phyloP scores from a whole-genome alignment of 2,113 vertebrate genomes.

The Ciconia maguari region DNA sequence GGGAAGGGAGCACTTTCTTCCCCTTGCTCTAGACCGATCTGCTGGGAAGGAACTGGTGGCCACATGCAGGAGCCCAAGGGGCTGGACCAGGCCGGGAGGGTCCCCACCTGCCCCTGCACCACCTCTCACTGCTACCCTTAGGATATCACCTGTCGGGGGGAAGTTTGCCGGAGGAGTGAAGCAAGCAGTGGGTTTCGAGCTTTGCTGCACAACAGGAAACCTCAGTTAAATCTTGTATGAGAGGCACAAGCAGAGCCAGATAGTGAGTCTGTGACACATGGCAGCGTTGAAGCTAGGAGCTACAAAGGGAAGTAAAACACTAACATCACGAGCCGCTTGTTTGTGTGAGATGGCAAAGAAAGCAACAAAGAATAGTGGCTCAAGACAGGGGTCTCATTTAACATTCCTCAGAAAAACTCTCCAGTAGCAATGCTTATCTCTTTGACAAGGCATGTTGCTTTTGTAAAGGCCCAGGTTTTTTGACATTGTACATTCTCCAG shows the following conservation, averaged over 20 bases:
- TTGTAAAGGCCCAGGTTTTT: background rate
- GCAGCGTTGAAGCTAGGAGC: background rate
- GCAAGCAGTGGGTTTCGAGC: background rate
- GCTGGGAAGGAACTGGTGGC: background rate
- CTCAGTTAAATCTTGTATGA: background rate
- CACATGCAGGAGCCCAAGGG: rapidly evolving
- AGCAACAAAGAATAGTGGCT: background rate
- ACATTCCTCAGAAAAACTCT: background rate
- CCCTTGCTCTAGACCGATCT: background rate
- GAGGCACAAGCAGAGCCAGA: background rate
- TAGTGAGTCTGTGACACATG: rapidly evolving
- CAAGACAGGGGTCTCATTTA: background rate
- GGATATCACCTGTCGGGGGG: no score
- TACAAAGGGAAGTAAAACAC: background rate
- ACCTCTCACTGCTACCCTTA: background rate
- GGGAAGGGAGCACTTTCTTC: background rate
- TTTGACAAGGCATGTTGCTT: background rate
- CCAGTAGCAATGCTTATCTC: background rate
- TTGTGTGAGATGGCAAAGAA: background rate
- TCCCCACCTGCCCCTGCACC: no score
- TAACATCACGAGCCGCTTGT: rapidly evolving
- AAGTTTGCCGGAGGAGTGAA: background rate
- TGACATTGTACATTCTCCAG: background rate
- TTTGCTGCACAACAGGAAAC: background rate
- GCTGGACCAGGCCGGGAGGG: background rate